Percentiles rank a stretch among this genome's conserved stretches.
Evolutionary conservation across 2,797 vertebrate genomes (phyloP).

Genomic region (Uromys caudimaculatus): DNA sequence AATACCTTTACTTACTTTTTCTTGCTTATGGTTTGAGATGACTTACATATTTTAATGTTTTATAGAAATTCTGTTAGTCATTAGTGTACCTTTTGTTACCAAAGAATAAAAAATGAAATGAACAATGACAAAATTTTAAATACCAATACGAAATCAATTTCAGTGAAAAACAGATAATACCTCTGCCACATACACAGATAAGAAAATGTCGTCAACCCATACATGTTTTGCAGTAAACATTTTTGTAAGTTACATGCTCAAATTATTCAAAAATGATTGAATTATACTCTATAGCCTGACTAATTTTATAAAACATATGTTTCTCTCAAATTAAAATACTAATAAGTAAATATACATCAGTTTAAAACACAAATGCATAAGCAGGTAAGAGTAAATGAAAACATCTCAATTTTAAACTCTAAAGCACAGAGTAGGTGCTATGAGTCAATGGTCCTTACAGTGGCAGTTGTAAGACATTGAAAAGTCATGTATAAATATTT

Average conservation of each 20-base stretch:
- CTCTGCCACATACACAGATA: background rate
- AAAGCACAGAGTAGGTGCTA: background rate
- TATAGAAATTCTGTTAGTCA: slow-evolving; percentile 3
- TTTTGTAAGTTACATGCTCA: background rate
- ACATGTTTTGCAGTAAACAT: background rate
- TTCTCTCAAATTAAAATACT: slow-evolving; percentile 28
- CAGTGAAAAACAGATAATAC: background rate
- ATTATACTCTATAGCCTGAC: background rate
- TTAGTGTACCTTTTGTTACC: slow-evolving; percentile 1
- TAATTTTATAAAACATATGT: background rate
- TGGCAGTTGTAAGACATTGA: background rate
- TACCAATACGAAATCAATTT: background rate
- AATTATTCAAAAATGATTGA: slow-evolving; percentile 32
- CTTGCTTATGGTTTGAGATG: background rate
- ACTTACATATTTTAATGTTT: slow-evolving; percentile 22
- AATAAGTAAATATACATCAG: slow-evolving; percentile 20
- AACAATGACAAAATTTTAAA: background rate
- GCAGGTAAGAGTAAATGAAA: background rate
- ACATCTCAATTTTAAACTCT: background rate
- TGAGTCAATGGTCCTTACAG: background rate
- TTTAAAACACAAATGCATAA: background rate
- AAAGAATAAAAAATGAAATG: background rate
- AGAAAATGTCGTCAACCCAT: background rate
- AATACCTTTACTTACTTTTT: background rate
- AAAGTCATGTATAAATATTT: background rate